Base-by-base conservation (phyloP, 2,888 invertebrate species). In the Philhelius pedissequus region DNA sequence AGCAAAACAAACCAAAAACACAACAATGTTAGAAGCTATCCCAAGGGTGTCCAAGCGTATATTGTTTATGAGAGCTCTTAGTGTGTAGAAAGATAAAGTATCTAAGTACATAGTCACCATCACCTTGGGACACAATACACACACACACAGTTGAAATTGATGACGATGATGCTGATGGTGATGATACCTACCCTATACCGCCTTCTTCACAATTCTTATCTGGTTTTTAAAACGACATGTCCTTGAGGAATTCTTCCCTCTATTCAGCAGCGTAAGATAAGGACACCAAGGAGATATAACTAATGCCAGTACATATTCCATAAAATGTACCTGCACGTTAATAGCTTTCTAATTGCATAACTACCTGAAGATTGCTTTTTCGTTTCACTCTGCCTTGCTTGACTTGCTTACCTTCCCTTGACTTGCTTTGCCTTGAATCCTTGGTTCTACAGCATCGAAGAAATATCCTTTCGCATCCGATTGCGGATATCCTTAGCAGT, bases 311-410 rank as follows among this genome's bases (percentile, higher is more conserved):
- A n/a, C n/a, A n/a, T n/a, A n/a, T n/a, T n/a, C n/a, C n/a, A 48
- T 7, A 1, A 25, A n/a, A 7, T 25, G 22, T 4, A 45, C 18
- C 20, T 45, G 18, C 43, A 77, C 60, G 62, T 69, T 70, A 77
- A 70, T 77, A 62, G 77, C 77, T 77, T 77, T 70, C 69, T 77
- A 77, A 77, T 77, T 77, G 77, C 62, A 62, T 69, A 77, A 77
- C 68, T 77, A 77, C 77, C 77, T 62, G 43, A 32, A 54, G 52
- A 69, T 69, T 69, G 70, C 50, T 69, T 69, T 40, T 54, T 15
- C 25, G 20, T 35, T 35, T 50, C 40, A 32, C 35, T n/a, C n/a
- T 38, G 22, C 11, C 45, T n/a, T n/a, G n/a, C n/a, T n/a, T n/a
- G n/a, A n/a, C n/a, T n/a, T 58, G 13, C 38, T 9, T 35, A 15